Evolutionary conservation across 1,140 invertebrate species (phyloP).

Genomic region (Diorhabda carinulata): DNA sequence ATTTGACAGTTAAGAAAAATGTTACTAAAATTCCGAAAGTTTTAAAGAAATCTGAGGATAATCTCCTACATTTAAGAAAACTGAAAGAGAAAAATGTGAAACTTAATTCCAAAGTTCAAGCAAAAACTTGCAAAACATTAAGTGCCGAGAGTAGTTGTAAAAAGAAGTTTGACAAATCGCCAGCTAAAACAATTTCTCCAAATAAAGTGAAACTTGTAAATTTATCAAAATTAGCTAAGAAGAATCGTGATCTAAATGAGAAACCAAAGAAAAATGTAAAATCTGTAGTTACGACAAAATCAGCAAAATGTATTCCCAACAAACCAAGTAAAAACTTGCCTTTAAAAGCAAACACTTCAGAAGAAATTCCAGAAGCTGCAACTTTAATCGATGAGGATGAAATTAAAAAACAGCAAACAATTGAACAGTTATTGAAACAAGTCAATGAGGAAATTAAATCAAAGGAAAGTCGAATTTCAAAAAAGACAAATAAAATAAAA

Average conservation of each 20-base stretch:
- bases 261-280: conserved; percentile 14
- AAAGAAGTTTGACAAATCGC: conserved; percentile 19
- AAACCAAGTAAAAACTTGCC: conserved; percentile 6
- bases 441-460: conserved; percentile 39
- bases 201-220: conserved; percentile 8
- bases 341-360: background rate
- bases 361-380: background rate
- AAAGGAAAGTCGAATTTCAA: conserved; percentile 20
- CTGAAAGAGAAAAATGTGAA: conserved; percentile 13
- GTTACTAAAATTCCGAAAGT: conserved; percentile 1
- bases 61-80: conserved; percentile 11
- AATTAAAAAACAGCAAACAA: conserved; percentile 26
- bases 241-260: background rate
- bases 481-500: conserved; percentile 15
- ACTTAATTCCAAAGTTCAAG: conserved; percentile 28
- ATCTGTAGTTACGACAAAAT: conserved; percentile 4
- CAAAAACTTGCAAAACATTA: conserved; percentile 32
- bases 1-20: background rate
- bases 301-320: conserved; percentile 5
- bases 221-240: conserved; percentile 16
- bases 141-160: conserved; percentile 16
- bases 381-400: conserved; percentile 15
- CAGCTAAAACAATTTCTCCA: conserved; percentile 4
- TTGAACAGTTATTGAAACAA: conserved; percentile 29
- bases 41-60: conserved; percentile 13